Percentiles rank a stretch among this genome's conserved stretches.
These are phyloP conservation scores for Dermochelys coriacea DNA, from an alignment of 2,797 vertebrate genomes.

Conservation along the genomic window DNA sequence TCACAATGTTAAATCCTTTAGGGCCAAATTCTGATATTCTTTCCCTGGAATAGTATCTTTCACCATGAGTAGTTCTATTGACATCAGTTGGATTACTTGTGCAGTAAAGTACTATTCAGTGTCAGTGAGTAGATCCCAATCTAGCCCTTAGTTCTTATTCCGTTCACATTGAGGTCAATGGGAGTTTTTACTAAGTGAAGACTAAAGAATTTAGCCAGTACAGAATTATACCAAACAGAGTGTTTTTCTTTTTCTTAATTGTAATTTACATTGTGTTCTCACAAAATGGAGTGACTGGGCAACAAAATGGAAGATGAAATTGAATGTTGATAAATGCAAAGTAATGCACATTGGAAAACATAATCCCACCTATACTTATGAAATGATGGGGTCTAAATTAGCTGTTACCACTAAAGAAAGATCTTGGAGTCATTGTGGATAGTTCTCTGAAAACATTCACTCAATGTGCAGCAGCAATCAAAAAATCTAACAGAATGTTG, in stretches of 20 bases:
- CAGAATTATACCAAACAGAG: rapidly evolving
- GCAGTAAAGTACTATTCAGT: background rate
- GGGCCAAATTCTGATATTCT: background rate
- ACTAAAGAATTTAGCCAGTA: rapidly evolving
- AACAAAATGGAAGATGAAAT: no score
- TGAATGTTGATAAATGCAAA: no score
- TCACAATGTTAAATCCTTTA: background rate
- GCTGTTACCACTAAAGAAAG: no score
- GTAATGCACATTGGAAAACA: no score
- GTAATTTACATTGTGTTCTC: background rate
- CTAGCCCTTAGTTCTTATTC: background rate
- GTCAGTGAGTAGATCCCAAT: background rate
- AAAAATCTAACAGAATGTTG: no score
- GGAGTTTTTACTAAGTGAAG: background rate
- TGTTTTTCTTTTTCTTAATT: background rate
- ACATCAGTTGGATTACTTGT: background rate
- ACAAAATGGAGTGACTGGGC: no score
- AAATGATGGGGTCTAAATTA: no score
- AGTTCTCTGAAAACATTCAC: no score
- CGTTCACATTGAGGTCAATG: background rate
- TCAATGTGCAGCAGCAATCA: no score
- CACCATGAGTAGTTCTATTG: background rate
- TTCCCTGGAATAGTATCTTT: background rate
- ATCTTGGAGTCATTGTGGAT: no score
- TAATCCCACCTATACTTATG: no score